Evolutionary conservation across 2,797 vertebrate genomes (phyloP).

Genomic region (Dermochelys coriacea): DNA sequence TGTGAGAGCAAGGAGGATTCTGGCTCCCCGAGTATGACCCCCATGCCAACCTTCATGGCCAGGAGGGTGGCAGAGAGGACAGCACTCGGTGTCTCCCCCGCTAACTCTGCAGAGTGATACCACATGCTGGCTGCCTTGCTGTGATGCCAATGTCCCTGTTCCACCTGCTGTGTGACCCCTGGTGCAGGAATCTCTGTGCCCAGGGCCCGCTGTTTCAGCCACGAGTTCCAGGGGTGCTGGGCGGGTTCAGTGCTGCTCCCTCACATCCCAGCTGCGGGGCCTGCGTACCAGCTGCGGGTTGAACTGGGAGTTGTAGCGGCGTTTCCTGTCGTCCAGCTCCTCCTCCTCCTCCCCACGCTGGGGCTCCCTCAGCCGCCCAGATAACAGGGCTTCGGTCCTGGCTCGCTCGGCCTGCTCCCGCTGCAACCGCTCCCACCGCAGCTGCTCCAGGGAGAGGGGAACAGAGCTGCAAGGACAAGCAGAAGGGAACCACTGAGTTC

Average conservation of each 20-base stretch:
- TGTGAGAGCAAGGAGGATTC: background rate
- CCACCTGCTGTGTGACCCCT: background rate
- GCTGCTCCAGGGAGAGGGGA: slow-evolving; percentile 81
- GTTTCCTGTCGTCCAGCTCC: slow-evolving; percentile 81
- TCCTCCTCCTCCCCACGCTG: slow-evolving; percentile 38
- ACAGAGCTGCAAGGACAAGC: background rate
- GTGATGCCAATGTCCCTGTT: background rate
- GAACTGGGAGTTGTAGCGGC: slow-evolving; percentile 90
- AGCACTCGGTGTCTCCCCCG: accelerated
- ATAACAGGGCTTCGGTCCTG: slow-evolving; percentile 81
- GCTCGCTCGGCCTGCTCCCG: slow-evolving; percentile 85
- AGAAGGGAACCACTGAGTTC: too few species aligned
- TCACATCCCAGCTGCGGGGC: slow-evolving; percentile 74
- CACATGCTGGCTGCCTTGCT: background rate
- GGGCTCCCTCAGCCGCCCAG: slow-evolving; percentile 64
- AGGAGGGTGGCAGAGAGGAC: background rate
- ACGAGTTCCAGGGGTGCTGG: background rate
- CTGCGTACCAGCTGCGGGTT: slow-evolving; percentile 89
- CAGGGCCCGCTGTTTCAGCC: background rate
- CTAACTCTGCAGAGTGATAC: background rate
- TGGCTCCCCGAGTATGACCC: background rate
- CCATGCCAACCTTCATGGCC: background rate
- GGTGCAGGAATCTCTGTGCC: background rate
- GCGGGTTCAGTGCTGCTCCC: background rate
- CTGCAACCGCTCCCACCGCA: slow-evolving; percentile 86